Evolutionary conservation across 2,113 vertebrate species (phyloP), one percentile per base, ranked within the genome.

Genomic region (Pterocles burchelli): DNA sequence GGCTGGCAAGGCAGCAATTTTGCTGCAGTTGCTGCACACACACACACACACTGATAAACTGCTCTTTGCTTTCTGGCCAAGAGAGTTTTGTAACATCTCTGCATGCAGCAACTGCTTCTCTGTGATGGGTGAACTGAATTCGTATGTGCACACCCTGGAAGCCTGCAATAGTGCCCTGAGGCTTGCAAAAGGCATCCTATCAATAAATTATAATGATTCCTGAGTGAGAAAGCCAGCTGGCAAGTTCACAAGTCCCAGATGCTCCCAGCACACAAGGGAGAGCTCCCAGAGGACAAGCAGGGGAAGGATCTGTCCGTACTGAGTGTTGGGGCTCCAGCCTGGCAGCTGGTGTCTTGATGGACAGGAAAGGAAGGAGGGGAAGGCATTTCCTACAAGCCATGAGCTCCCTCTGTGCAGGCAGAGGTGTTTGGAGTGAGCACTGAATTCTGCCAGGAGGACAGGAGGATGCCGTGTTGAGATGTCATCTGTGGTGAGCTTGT

Each of bases 131-230:
- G 26, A 63, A 36, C 85, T 68, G 24, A 62, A 75, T 49, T 48
- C 7, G 1, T 59, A 10, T 24, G 14, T 84, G 83, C 79, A 5
- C 80, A 36, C 73, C 61, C 90, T 77, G 26, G 20, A 54, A 45
- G 79, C 17, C 63, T 72, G 80, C 81, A 82, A 22, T 31, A 78
- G 77, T 8, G 52, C 57, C 92, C 81, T 21, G 29, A 43, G 95
- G 92, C 88, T 78, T 67, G 77, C 65, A 85, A 89, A 93, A 55
- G 77, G 77, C 92, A 71, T n/a, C 81, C 61, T 85, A 85, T 94
- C 90, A 88, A 89, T 85, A 89, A 96, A 68, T 61, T 34, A 93
- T 57, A 49, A 43, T 7, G 18, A 89, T 48, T 91, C 49, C 88
- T 1, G 2, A 61, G 65, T 0, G 1, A 36, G 61, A 29, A 78